Conservation (phyloP, 1,140 invertebrate genomes). For the Sinella curviseta region DNA sequence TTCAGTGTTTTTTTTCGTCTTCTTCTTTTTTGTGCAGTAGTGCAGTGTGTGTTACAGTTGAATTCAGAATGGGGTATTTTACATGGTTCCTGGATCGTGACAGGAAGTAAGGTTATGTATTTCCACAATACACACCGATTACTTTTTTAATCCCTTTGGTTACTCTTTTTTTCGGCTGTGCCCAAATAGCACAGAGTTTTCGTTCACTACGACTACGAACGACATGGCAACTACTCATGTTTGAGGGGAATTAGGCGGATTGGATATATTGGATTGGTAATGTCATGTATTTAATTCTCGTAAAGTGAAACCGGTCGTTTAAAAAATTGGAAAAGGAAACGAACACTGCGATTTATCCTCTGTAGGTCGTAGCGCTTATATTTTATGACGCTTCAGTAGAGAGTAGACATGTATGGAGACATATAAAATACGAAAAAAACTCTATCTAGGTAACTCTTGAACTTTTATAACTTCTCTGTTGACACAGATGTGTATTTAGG, state of each 20-base stretch:
- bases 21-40: too few species aligned
- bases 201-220: too few species aligned
- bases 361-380: not conserved
- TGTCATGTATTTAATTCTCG: not conserved
- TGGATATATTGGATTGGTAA: too few species aligned
- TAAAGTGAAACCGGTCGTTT: not conserved
- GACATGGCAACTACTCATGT: too few species aligned
- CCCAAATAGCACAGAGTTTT: not conserved
- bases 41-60: too few species aligned
- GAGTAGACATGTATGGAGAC: too few species aligned
- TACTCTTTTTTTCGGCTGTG: not conserved
- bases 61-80: not conserved
- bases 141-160: not conserved
- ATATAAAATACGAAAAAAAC: too few species aligned
- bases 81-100: constrained; percentile 21
- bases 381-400: not conserved
- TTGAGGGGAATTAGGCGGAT: too few species aligned
- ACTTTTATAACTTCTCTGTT: too few species aligned
- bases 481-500: too few species aligned
- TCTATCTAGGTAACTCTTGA: too few species aligned
- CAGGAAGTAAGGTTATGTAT: constrained; percentile 13
- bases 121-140: not conserved
- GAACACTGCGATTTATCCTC: not conserved
- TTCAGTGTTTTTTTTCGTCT: too few species aligned
- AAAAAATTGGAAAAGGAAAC: not conserved